Conservation (phyloP, 2,888 invertebrate species). For the Anoncus sp. region DNA sequence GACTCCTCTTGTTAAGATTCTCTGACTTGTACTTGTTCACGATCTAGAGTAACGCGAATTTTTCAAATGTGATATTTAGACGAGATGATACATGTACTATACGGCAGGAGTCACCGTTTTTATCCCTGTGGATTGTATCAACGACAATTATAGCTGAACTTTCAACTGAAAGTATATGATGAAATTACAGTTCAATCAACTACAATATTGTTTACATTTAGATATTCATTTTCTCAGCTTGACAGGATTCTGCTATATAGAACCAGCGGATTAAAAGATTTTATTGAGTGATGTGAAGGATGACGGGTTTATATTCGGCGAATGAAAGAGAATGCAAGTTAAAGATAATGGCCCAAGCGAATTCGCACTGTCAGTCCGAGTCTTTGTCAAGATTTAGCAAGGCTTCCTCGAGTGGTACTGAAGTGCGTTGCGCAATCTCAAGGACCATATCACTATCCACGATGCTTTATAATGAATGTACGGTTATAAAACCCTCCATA, state of each 20-base stretch:
- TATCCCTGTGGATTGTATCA: conserved; percentile 26
- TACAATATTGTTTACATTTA: background rate
- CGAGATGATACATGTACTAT: conserved; percentile 19
- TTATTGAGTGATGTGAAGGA: conserved; percentile 22
- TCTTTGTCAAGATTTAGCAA: conserved; percentile 49
- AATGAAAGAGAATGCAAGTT: conserved; percentile 17
- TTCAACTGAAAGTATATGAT: conserved; percentile 5
- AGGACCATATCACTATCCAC: background rate
- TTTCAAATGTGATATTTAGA: conserved; percentile 52
- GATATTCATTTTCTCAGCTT: conserved; percentile 16
- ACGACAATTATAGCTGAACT: conserved; percentile 15
- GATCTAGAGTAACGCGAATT: conserved; percentile 56
- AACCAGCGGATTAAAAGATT: background rate
- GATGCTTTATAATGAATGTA: conserved; percentile 38
- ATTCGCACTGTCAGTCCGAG: conserved; percentile 51
- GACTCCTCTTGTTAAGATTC: conserved; percentile 53
- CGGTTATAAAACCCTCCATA: conserved; percentile 4
- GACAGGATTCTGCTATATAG: background rate
- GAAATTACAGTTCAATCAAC: background rate
- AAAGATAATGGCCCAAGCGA: conserved; percentile 46
- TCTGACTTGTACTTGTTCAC: conserved; percentile 42
- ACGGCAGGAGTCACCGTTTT: conserved; percentile 28
- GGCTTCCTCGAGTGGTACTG: conserved; percentile 6
- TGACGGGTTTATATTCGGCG: background rate
- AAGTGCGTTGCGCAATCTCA: background rate